Evolutionary conservation across 1,140 invertebrate genomes (phyloP).

Genomic region (Drosophila asahinai): DNA sequence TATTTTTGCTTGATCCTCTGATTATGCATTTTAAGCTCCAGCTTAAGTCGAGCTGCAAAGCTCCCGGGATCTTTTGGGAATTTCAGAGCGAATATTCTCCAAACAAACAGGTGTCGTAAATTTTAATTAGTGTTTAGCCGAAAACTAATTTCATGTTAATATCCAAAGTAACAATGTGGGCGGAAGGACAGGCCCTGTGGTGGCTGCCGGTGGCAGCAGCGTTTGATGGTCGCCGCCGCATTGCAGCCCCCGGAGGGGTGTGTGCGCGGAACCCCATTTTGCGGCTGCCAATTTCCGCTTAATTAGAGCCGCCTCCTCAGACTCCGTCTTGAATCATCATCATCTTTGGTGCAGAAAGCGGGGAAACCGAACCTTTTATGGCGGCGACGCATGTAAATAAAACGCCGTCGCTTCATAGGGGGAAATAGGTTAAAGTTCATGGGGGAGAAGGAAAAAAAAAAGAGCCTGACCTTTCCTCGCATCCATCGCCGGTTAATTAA

Average conservation of each 20-base stretch:
- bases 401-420: constrained; percentile 2
- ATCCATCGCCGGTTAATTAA: constrained; percentile 58
- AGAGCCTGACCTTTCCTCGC: constrained; percentile 51
- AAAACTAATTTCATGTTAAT: constrained; percentile 88
- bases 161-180: constrained; percentile 50
- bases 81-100: constrained; percentile 62
- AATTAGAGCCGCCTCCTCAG: constrained; percentile 55
- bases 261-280: constrained; percentile 54
- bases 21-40: constrained; percentile 7
- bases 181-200: constrained; percentile 15
- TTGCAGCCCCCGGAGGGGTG: constrained; percentile 37
- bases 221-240: constrained; percentile 19
- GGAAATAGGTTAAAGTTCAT: constrained; percentile 52
- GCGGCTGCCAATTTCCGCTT: constrained; percentile 59
- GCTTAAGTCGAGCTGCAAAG: constrained; percentile 7
- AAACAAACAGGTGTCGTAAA: constrained; percentile 82
- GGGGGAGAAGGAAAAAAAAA: neutral
- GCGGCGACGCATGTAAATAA: constrained; percentile 46
- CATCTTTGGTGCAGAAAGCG: neutral
- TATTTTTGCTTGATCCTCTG: constrained; percentile 15
- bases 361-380: constrained; percentile 42
- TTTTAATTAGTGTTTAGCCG: constrained; percentile 86
- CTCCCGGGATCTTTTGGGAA: constrained; percentile 45
- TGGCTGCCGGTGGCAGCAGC: neutral
- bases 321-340: constrained; percentile 56